phyloP scores from a whole-genome alignment of 2,113 vertebrate genomes.

The Zosterops lateralis region DNA sequence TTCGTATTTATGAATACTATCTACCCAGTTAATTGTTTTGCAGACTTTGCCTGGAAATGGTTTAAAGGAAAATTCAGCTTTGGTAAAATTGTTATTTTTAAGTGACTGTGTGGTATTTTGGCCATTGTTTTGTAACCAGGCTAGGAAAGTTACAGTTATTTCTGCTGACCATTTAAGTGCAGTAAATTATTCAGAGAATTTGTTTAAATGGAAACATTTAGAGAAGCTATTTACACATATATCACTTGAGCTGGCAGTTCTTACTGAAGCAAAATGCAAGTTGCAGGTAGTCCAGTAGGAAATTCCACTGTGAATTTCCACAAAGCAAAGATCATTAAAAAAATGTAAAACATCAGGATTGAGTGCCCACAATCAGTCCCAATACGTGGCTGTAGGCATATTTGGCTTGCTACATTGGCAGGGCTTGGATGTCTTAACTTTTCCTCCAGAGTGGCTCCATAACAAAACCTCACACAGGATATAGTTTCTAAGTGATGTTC shows the following conservation, averaged over 20 bases:
- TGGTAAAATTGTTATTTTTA: conserved; percentile 27
- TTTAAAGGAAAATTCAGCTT: conserved; percentile 37
- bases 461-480: background rate
- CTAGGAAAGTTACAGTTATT: conserved; percentile 23
- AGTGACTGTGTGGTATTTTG: background rate
- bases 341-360: background rate
- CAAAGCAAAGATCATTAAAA: background rate
- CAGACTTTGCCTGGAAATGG: background rate
- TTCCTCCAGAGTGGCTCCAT: background rate
- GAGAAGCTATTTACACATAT: background rate
- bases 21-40: conserved; percentile 8
- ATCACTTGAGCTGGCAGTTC: background rate
- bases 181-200: background rate
- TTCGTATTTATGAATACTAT: background rate
- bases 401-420: background rate
- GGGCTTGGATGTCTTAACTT: background rate
- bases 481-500: background rate
- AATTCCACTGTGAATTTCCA: background rate
- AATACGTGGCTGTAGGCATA: fast-evolving
- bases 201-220: background rate
- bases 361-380: background rate
- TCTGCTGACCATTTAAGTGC: background rate
- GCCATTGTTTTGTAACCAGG: conserved; percentile 8
- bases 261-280: background rate
- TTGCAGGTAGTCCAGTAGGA: conserved; percentile 4